A percentile compares a stretch with the other conserved stretches of the same genome.
These are phyloP conservation scores for Atopsyche davidsoni DNA, from an alignment of 1,140 invertebrate species.

Conservation along the genomic window DNA sequence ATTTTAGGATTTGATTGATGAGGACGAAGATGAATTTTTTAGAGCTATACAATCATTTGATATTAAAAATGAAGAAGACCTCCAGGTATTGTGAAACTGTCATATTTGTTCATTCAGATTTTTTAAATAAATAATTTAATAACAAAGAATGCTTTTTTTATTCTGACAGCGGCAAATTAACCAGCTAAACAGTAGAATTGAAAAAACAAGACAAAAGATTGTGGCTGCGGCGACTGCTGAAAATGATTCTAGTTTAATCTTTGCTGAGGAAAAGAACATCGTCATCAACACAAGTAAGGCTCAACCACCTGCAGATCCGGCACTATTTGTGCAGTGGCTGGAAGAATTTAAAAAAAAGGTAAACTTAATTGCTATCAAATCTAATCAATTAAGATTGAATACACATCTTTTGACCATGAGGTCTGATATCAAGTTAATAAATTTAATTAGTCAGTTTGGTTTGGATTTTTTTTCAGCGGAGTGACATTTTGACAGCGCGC, in stretches of 20 bases:
- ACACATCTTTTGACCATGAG: slow-evolving; percentile 3
- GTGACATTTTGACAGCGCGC: slow-evolving; percentile 35
- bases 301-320: slow-evolving; percentile 53
- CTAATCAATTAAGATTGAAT: slow-evolving; percentile 17
- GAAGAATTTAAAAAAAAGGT: slow-evolving; percentile 60
- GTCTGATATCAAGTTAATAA: background rate
- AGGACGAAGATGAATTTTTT: slow-evolving; percentile 70
- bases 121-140: background rate
- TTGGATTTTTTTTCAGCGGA: slow-evolving; percentile 32
- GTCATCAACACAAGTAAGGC: slow-evolving; percentile 45
- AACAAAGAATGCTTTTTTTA: slow-evolving; percentile 6
- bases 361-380: slow-evolving; percentile 21
- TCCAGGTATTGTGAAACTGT: slow-evolving; percentile 36
- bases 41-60: slow-evolving; percentile 58
- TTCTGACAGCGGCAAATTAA: slow-evolving; percentile 66
- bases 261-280: slow-evolving; percentile 52
- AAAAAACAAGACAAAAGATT: slow-evolving; percentile 74
- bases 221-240: slow-evolving; percentile 60
- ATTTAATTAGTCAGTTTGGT: background rate
- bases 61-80: slow-evolving; percentile 52
- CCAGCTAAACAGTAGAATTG: slow-evolving; percentile 67
- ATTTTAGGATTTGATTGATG: slow-evolving; percentile 58
- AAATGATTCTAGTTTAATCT: slow-evolving; percentile 45
- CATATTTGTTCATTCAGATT: slow-evolving; percentile 1
- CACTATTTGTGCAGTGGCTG: slow-evolving; percentile 65